Evolutionary conservation across 2,113 vertebrate genomes (phyloP).

Genomic region (Rhinolophus sinicus): DNA sequence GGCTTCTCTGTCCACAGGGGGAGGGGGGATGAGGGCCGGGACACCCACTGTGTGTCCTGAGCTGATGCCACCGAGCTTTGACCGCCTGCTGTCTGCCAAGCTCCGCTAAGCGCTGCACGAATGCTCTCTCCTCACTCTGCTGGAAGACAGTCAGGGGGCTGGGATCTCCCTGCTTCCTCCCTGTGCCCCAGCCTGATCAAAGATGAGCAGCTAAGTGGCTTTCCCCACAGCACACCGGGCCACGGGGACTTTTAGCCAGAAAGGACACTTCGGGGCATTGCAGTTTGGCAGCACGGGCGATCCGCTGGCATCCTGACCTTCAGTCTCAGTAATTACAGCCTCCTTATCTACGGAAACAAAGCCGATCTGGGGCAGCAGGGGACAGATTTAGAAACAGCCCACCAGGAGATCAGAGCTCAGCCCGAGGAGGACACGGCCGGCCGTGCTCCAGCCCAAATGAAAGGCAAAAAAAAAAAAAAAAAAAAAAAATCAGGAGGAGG

Average conservation of each 20-base stretch:
- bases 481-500: neutral
- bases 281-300: neutral
- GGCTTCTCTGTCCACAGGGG: neutral
- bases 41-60: neutral
- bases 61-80: accelerated
- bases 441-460: neutral
- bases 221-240: neutral
- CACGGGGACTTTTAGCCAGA: neutral
- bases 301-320: constrained; percentile 50
- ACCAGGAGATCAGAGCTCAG: neutral
- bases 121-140: neutral
- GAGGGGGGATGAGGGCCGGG: neutral
- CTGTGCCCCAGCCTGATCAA: neutral
- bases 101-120: neutral
- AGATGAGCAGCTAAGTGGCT: neutral
- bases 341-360: neutral
- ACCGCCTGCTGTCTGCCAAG: neutral
- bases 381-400: constrained; percentile 54
- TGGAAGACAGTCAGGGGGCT: neutral
- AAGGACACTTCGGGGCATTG: neutral
- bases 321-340: constrained; percentile 11
- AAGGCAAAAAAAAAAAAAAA: no score
- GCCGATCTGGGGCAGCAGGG: constrained; percentile 48
- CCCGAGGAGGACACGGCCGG: neutral
- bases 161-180: neutral